These are phyloP conservation scores for Encarsia formosa DNA, from an alignment of 2,888 invertebrate genomes.

Conservation along the genomic window DNA sequence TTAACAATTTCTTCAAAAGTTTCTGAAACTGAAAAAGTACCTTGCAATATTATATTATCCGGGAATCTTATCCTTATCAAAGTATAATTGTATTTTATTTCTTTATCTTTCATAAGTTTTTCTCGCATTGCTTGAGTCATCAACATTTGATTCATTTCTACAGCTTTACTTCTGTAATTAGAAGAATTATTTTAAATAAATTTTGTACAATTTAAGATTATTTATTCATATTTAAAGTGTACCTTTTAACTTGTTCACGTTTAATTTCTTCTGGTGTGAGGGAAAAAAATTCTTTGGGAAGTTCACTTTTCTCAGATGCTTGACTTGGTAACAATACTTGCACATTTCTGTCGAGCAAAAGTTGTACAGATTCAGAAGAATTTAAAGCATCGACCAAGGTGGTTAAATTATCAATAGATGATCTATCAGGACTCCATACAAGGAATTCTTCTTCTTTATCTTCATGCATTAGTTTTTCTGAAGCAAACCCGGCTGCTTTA, in stretches of 20 bases:
- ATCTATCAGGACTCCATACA: slow-evolving; percentile 60
- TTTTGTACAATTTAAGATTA: too few relatives aligned
- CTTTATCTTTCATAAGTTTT: slow-evolving; percentile 76
- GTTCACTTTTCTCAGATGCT: slow-evolving; percentile 62
- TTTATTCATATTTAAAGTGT: too few relatives aligned
- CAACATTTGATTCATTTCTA: slow-evolving; percentile 77
- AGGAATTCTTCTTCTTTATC: slow-evolving; percentile 65
- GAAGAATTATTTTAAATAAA: slow-evolving; percentile 5
- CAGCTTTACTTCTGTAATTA: slow-evolving; percentile 62
- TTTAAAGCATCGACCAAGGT: slow-evolving; percentile 72
- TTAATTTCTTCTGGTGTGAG: slow-evolving; percentile 79
- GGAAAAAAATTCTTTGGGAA: slow-evolving; percentile 83
- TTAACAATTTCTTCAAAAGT: slow-evolving; percentile 69
- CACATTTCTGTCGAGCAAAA: slow-evolving; percentile 82
- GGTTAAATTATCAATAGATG: slow-evolving; percentile 49
- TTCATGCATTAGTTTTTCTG: slow-evolving; percentile 56
- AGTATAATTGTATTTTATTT: slow-evolving; percentile 79
- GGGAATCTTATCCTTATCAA: slow-evolving; percentile 85
- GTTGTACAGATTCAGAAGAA: slow-evolving; percentile 73
- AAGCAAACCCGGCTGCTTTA: slow-evolving; percentile 76
- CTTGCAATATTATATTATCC: slow-evolving; percentile 78
- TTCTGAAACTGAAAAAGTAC: slow-evolving; percentile 84
- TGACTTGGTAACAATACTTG: slow-evolving; percentile 78
- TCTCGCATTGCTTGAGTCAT: slow-evolving; percentile 94
- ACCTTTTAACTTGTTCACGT: slow-evolving; percentile 64